These are phyloP conservation scores for Sitodiplosis mosellana DNA, from an alignment of 1,140 invertebrate species.

Conservation along the genomic window DNA sequence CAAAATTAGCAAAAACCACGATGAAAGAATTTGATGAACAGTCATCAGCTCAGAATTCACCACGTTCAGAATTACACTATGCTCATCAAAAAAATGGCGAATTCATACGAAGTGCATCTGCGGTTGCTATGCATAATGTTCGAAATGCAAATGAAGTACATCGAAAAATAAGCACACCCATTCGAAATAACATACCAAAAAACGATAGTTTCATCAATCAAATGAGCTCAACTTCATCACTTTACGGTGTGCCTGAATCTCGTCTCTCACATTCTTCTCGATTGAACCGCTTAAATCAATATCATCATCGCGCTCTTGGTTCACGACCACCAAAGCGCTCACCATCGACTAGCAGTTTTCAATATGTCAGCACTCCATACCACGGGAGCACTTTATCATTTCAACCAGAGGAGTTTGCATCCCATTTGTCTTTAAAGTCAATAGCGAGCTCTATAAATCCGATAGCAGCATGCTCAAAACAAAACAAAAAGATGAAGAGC, in stretches of 20 bases:
- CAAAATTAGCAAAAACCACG: constrained; percentile 1
- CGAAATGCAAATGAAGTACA: constrained; percentile 19
- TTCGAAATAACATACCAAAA: constrained; percentile 17
- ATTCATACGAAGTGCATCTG: constrained; percentile 31
- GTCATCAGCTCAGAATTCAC: no score
- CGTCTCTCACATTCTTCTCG: constrained; percentile 15
- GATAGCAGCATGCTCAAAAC: constrained; percentile 13
- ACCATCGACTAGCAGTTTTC: constrained; percentile 60
- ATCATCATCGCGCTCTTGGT: constrained; percentile 16
- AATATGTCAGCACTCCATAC: constrained; percentile 65
- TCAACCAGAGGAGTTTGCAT: constrained; percentile 56
- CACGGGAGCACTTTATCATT: constrained; percentile 64
- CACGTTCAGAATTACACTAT: neutral
- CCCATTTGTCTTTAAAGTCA: constrained; percentile 53
- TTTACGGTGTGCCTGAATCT: constrained; percentile 35
- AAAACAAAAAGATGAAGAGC: constrained; percentile 25
- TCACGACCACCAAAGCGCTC: constrained; percentile 35
- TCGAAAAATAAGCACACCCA: constrained; percentile 32
- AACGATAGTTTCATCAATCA: constrained; percentile 29
- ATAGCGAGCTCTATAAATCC: constrained; percentile 16
- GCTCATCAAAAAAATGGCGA: constrained; percentile 6
- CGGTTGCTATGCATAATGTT: constrained; percentile 25
- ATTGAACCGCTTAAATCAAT: constrained; percentile 7
- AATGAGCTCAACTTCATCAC: constrained; percentile 35
- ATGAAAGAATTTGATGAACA: no score